Percentiles rank a stretch among this genome's conserved stretches.
These are phyloP conservation scores for Monodelphis domestica DNA, from an alignment of 2,797 vertebrate genomes.

Conservation along the genomic window DNA sequence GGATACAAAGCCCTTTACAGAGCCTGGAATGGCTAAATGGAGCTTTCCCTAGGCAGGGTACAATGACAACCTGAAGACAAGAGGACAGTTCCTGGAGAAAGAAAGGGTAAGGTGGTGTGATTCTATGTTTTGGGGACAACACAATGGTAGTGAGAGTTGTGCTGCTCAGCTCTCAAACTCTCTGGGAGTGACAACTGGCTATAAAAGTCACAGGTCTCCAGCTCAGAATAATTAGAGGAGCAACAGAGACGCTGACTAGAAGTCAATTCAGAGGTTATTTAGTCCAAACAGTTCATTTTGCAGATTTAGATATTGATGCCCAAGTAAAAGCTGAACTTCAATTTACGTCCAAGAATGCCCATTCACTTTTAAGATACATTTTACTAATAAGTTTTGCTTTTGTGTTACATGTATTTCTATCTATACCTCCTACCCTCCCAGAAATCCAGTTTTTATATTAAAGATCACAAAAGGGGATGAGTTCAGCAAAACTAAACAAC, in stretches of 20 bases:
- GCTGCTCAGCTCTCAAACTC: not conserved
- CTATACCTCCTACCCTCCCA: not conserved
- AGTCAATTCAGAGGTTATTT: not conserved
- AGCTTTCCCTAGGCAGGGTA: not conserved
- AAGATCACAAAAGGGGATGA: not conserved
- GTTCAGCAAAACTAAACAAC: not conserved
- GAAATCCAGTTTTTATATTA: not conserved
- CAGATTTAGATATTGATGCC: not conserved
- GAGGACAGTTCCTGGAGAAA: not conserved
- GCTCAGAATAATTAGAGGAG: not conserved
- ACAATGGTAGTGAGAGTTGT: not conserved
- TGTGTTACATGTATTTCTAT: not conserved
- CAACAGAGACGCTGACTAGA: not conserved
- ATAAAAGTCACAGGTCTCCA: not conserved
- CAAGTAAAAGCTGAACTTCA: not conserved
- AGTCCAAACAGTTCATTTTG: not conserved
- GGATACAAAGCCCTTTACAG: not conserved
- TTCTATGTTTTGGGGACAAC: not conserved
- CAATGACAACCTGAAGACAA: not conserved
- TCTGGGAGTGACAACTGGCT: not conserved
- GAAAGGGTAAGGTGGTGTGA: not conserved
- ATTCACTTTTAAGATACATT: not conserved
- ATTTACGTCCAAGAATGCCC: not conserved
- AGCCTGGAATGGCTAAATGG: rapidly evolving
- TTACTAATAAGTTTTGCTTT: not conserved